Conservation (phyloP, 1,140 invertebrate species). For the Papilio dardanus region DNA sequence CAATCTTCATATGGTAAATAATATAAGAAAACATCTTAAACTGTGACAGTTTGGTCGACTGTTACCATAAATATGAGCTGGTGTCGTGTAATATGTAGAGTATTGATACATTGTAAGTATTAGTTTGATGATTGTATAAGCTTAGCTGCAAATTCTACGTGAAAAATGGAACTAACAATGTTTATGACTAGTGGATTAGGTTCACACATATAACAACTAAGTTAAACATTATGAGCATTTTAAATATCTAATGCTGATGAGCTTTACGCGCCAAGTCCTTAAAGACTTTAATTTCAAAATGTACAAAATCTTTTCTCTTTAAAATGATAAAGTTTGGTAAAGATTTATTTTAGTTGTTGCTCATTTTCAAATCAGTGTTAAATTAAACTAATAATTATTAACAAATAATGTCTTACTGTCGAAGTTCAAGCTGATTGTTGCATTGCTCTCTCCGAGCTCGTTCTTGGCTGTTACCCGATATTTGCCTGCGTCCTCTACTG, state of each 20-base stretch:
- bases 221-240: constrained; percentile 34
- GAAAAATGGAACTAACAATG: constrained; percentile 51
- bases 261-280: background rate
- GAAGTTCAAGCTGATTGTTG: constrained; percentile 97
- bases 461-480: constrained; percentile 98
- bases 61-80: background rate
- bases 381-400: constrained; percentile 22
- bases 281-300: background rate
- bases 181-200: constrained; percentile 58
- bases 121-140: constrained; percentile 6
- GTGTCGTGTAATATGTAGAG: background rate
- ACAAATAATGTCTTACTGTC: constrained; percentile 92
- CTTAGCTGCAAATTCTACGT: constrained; percentile 9
- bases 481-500: constrained; percentile 98
- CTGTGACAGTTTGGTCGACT: background rate
- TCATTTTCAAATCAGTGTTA: background rate
- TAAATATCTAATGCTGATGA: constrained; percentile 16
- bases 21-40: constrained; percentile 4
- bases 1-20: background rate
- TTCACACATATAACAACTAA: constrained; percentile 51
- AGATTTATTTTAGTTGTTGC: background rate
- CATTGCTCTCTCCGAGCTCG: constrained; percentile 97
- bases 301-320: background rate
- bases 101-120: background rate
- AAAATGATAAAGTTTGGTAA: background rate